These are phyloP conservation scores for Miltochrista miniata DNA, from an alignment of 2,888 invertebrate genomes.

Conservation along the genomic window DNA sequence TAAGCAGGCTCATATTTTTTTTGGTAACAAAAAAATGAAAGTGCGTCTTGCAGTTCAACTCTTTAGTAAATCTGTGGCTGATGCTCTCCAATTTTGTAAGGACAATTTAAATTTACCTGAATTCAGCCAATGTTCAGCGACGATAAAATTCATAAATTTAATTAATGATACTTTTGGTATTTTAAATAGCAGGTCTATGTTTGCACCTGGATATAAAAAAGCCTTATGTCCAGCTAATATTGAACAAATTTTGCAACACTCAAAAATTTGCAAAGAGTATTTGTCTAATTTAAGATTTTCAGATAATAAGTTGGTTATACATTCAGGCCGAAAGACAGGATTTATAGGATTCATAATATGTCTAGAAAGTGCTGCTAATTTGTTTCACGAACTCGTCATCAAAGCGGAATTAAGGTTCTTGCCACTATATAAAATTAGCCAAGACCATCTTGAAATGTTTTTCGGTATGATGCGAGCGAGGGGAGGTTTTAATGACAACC, in stretches of 20 bases:
- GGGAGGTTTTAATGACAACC: no score
- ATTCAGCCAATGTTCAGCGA: constrained; percentile 4
- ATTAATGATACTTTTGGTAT: constrained; percentile 9
- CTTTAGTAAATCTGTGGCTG: background rate
- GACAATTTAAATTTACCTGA: no score
- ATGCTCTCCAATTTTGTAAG: no score
- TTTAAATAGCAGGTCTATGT: constrained; percentile 5
- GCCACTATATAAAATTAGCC: no score
- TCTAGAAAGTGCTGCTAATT: background rate
- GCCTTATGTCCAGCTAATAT: background rate
- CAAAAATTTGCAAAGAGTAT: background rate
- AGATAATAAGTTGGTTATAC: constrained; percentile 4
- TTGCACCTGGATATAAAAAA: constrained; percentile 7
- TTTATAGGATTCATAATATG: constrained; percentile 21
- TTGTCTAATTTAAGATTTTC: constrained; percentile 1
- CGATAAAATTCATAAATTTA: constrained; percentile 1
- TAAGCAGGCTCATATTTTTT: background rate
- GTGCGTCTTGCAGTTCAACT: background rate
- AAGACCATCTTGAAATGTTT: no score
- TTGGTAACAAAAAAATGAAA: no score
- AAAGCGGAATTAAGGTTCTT: no score
- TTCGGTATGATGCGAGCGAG: no score
- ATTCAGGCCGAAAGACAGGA: constrained; percentile 27
- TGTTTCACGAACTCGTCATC: no score
- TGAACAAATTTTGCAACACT: background rate